phyloP scores from a whole-genome alignment of 1,140 invertebrate genomes.

The Glossosoma conforme region DNA sequence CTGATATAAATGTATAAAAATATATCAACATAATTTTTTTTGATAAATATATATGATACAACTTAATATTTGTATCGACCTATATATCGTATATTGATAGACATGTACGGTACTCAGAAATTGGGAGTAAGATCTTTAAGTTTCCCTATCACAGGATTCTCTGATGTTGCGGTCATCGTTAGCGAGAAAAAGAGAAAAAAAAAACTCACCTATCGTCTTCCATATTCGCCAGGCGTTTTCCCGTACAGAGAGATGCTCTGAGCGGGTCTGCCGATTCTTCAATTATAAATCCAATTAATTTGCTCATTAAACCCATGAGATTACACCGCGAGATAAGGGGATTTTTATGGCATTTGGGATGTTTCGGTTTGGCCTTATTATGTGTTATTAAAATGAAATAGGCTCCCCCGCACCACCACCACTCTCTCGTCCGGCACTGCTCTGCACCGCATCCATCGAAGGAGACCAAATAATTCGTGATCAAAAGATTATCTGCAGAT shows the following conservation, averaged over 20 bases:
- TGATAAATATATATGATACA: no score
- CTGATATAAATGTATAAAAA: no score
- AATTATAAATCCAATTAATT: slow-evolving; percentile 34
- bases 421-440: not conserved
- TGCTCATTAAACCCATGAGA: slow-evolving; percentile 32
- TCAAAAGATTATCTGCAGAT: slow-evolving; percentile 27
- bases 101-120: no score
- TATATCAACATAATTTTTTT: no score
- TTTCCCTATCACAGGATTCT: no score
- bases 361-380: slow-evolving; percentile 25
- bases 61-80: no score
- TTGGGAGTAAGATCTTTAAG: no score
- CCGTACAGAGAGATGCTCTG: no score
- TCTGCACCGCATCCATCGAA: not conserved
- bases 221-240: slow-evolving; percentile 4
- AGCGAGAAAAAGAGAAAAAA: no score
- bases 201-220: no score
- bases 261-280: slow-evolving; percentile 24
- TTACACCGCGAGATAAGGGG: slow-evolving; percentile 30
- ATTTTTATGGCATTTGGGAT: slow-evolving; percentile 31
- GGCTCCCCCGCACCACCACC: not conserved
- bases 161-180: no score
- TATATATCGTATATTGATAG: no score
- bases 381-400: slow-evolving; percentile 30
- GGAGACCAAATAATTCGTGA: slow-evolving; percentile 21